These are phyloP conservation scores for Monochamus saltuarius DNA, from an alignment of 1,140 invertebrate species.

Conservation along the genomic window DNA sequence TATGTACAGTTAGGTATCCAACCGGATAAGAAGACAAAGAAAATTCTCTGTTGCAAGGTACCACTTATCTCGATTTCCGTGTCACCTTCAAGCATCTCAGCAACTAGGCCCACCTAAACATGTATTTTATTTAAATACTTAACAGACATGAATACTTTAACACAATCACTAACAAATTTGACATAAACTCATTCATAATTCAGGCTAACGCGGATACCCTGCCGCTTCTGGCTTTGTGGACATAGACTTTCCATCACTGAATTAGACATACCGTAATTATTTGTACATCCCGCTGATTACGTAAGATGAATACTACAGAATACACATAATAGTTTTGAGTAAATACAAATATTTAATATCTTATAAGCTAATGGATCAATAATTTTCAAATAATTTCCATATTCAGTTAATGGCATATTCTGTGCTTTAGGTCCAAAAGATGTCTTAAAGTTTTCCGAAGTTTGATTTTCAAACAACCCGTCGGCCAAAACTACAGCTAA, in stretches of 20 bases:
- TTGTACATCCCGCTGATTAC: slow-evolving; percentile 84
- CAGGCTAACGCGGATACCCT: no score
- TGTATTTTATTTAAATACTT: no score
- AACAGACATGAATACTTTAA: no score
- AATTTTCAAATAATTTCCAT: no score
- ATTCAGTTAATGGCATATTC: slow-evolving; percentile 44
- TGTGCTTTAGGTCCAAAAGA: slow-evolving; percentile 56
- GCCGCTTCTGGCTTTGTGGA: slow-evolving; percentile 49
- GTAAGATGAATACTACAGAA: no score
- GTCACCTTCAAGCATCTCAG: slow-evolving; percentile 78
- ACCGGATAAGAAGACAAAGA: no score
- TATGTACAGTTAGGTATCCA: no score
- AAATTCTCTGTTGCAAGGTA: slow-evolving; percentile 78
- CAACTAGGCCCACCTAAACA: slow-evolving; percentile 63
- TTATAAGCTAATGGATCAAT: no score
- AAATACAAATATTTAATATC: no score
- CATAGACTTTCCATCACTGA: slow-evolving; percentile 74
- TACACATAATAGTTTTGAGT: no score
- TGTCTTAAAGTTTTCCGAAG: slow-evolving; percentile 51
- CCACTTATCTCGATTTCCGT: slow-evolving; percentile 74
- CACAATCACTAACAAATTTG: no score
- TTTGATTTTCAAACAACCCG: slow-evolving; percentile 56
- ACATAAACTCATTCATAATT: no score
- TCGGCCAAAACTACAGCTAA: slow-evolving; percentile 66
- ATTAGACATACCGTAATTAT: slow-evolving; percentile 81